Evolutionary conservation across 2,113 vertebrate species (phyloP).

Genomic region (Rousettus leschenaultii): DNA sequence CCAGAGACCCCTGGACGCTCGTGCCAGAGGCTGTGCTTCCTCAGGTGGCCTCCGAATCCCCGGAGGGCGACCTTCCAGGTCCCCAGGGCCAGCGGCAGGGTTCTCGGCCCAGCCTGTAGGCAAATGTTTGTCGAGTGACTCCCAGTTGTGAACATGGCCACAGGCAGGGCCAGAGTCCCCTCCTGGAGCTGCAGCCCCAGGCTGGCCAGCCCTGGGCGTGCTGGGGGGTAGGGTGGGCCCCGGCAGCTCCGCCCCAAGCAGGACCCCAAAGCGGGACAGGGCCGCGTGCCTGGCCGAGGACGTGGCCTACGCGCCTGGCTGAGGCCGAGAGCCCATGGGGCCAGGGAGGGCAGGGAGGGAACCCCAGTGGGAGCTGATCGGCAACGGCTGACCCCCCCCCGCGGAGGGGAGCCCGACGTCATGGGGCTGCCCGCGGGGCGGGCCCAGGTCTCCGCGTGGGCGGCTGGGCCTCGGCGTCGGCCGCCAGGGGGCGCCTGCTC

Average conservation of each 20-base stretch:
- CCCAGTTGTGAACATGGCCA: neutral
- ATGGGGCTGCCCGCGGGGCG: neutral
- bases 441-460: rapidly evolving
- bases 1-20: neutral
- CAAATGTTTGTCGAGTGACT: neutral
- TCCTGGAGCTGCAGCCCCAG: neutral
- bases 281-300: rapidly evolving
- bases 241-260: rapidly evolving
- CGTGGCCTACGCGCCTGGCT: rapidly evolving
- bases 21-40: neutral
- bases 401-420: neutral
- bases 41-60: neutral
- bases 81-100: rapidly evolving
- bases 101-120: neutral
- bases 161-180: neutral
- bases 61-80: neutral
- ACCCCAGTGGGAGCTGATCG: neutral
- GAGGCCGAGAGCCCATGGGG: neutral
- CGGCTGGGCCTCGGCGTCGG: no score
- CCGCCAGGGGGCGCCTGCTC: constrained; percentile 8
- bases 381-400: neutral
- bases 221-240: rapidly evolving
- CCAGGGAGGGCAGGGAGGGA: rapidly evolving
- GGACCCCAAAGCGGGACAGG: neutral
- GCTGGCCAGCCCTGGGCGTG: no score